Conservation (phyloP, 2,113 vertebrate genomes). For the Hippolais icterina region DNA sequence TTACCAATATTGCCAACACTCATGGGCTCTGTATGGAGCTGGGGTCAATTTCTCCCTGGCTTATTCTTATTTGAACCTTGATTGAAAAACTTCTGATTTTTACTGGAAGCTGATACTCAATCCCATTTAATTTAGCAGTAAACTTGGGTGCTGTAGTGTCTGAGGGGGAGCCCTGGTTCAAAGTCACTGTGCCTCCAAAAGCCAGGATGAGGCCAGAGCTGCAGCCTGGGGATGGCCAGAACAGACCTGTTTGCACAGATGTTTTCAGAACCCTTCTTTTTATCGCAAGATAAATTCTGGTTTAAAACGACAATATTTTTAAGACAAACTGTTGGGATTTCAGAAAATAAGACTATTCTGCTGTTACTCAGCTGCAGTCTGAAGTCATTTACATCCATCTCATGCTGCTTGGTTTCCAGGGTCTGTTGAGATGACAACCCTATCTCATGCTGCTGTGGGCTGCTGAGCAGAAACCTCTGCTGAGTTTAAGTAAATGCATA, state of each 20-base stretch:
- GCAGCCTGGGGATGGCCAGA: background rate
- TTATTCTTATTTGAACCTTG: background rate
- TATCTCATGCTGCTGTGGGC: background rate
- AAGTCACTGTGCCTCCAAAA: background rate
- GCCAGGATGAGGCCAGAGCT: background rate
- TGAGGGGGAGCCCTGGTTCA: background rate
- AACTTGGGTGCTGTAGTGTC: background rate
- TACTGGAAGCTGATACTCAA: background rate
- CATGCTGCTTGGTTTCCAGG: conserved; percentile 15
- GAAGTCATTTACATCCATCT: conserved; percentile 6
- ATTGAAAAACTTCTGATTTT: background rate
- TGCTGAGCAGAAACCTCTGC: background rate
- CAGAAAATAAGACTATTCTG: background rate
- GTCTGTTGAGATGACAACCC: conserved; percentile 29
- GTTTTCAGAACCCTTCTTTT: background rate
- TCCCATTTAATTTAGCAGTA: background rate
- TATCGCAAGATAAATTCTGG: background rate
- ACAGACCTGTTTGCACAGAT: background rate
- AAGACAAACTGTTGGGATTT: background rate
- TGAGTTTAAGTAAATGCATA: conserved; percentile 31
- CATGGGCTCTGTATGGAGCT: background rate
- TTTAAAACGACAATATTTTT: background rate
- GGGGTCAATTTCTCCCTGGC: background rate
- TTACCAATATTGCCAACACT: background rate
- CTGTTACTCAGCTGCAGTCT: background rate